These are phyloP conservation scores for Porites australiensis DNA, from an alignment of 64 coral and sea anemone genomes.

Conservation along the genomic window DNA sequence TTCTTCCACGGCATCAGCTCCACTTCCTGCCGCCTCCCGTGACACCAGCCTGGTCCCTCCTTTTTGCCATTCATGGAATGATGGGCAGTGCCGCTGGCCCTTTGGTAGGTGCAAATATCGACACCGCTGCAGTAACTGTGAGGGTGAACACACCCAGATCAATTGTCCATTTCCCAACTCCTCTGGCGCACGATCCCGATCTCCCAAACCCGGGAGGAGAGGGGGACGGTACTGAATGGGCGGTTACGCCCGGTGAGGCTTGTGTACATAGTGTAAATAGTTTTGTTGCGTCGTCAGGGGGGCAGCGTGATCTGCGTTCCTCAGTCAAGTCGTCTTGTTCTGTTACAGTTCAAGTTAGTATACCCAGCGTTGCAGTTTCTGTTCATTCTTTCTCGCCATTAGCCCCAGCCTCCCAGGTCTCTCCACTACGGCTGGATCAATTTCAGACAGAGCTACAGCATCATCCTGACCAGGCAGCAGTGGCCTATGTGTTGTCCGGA, in stretches of 20 bases:
- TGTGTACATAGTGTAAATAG: conserved; percentile 5
- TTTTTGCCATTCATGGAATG: conserved; percentile 3
- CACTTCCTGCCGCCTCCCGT: too few relatives aligned
- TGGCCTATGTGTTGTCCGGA: conserved; percentile 16
- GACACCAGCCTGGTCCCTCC: background rate
- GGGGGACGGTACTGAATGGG: background rate
- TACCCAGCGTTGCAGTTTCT: too few relatives aligned
- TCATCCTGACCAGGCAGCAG: conserved; percentile 8
- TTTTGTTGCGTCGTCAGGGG: background rate
- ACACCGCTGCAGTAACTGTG: background rate
- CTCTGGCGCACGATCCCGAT: background rate
- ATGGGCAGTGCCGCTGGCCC: background rate
- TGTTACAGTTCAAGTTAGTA: background rate
- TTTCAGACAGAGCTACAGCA: background rate
- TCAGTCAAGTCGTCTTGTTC: background rate
- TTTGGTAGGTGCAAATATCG: background rate
- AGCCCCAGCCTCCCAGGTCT: background rate
- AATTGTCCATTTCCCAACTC: background rate
- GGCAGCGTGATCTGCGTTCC: background rate
- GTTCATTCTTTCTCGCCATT: background rate
- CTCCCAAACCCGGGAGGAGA: background rate
- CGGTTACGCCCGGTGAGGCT: background rate
- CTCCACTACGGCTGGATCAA: background rate
- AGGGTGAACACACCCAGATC: background rate
- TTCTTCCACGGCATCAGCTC: background rate